Evolutionary conservation across 2,888 invertebrate genomes (phyloP), one percentile per base, ranked within the genome.

Genomic region (Altica lythri): DNA sequence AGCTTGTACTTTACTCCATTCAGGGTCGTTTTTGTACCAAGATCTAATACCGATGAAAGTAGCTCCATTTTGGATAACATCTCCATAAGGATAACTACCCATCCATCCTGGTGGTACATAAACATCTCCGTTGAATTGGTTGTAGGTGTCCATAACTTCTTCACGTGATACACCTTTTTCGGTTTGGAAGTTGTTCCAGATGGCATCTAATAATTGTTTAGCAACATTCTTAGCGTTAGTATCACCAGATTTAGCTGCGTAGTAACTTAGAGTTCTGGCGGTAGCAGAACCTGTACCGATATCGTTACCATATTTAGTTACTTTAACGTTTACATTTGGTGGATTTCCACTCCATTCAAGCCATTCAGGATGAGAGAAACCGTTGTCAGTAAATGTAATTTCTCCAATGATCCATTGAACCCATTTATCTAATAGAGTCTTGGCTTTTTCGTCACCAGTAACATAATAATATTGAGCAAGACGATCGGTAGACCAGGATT

Each of bases 401-500:
- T 56, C 54, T 5, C 57, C 42, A n/a, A 62, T 9, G n/a, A 61
- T 57, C 66, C 66, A 66, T 3, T 35, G 13, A 1, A 61, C 63
- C 66, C 66, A 66, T 58, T 65, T 65, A 10, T 62, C 57, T 45
- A 66, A 48, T 35, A 65, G 49, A 10, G 51, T 17, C 43, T 63
- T 57, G 5, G 60, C 65, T 9, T 18, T 59, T 10, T 48, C 43
- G 30, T 66, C 61, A 10, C 63, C 64, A 37, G 61, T 60, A 6
- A 59, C 62, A 50, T 64, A 65, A 48, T 66, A 66, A 53, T 64
- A 65, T 48, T 66, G 66, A n/a, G 66, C 65, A 10, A 66, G 50
- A 48, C 66, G 57, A 25, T 66, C 66, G 27, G 56, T 45, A 5
- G 66, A 66, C 66, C 66, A 66, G 16, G 66, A 43, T 53, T 65